Base-by-base conservation (phyloP, 2,113 vertebrate genomes). In the Catagonus wagneri region DNA sequence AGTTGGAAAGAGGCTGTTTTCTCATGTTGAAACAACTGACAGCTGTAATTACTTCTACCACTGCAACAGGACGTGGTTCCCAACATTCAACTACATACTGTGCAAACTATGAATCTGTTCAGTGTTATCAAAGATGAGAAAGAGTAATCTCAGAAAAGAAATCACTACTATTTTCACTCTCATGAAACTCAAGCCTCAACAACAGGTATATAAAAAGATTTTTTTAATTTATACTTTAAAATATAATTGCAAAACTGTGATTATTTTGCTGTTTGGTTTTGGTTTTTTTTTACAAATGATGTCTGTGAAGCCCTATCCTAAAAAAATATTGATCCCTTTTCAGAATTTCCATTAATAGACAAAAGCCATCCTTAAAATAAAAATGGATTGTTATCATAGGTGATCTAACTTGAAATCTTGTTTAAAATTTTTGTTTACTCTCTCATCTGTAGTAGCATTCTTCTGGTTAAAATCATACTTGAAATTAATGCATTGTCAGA, bases 1-100 rank as follows among this genome's bases (percentile, higher is more conserved):
- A 96, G 94, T 87, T 23, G 75, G 97, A 97, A 93, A 4, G 12
- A 97, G 93, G 93, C 81, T 97, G 95, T 94, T 98, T 98, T 96
- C 96, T 96, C 65, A 94, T 97, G 94, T 95, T 97, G 95, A 96
- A 96, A 91, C 95, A 83, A 96, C 50, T 95, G 97, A 98, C 97
- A 95, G 93, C 89, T 97, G 71, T 96, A 96, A 97, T 98, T 96
- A 96, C 95, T 95, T 27, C 89, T 95, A 93, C 44, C 91, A 60
- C 83, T 65, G 71, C 86, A 83, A 23, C n/a, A 91, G 15, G 65
- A 94, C 56, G 71, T 12, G 20, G 15, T 83, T 97, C 88, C 81
- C 83, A 86, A 93, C 83, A 83, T 78, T 83, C 71, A 91, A 5
- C 88, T 58, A 44, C 34, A 80, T 27, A 50, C 63, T 87, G 65